Conservation (phyloP, 92 coral and sea anemone species). For the Galaxea fascicularis region DNA sequence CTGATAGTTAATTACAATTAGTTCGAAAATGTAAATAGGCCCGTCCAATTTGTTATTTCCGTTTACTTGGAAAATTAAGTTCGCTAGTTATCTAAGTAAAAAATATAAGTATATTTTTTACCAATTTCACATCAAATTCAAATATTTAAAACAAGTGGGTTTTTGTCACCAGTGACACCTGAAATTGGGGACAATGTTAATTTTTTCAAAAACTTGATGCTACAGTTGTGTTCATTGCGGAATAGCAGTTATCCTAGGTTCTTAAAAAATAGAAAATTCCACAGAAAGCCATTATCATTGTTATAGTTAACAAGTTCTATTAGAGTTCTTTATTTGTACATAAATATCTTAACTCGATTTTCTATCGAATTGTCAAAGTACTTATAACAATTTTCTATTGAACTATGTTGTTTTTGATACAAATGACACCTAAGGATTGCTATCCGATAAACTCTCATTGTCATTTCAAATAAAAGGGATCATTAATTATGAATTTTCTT, state of each 20-base stretch:
- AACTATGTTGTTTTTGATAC: conserved; percentile 34
- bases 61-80: not conserved
- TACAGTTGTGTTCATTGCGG: not conserved
- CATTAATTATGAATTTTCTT: conserved; percentile 18
- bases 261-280: not conserved
- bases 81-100: not conserved
- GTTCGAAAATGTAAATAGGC: conserved; percentile 17
- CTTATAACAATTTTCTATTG: conserved; percentile 9
- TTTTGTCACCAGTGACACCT: too few relatives aligned
- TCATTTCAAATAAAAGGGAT: conserved; percentile 30
- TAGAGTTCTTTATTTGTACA: conserved; percentile 3
- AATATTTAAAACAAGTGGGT: too few relatives aligned
- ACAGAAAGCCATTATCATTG: conserved; percentile 22
- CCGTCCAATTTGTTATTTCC: not conserved
- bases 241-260: not conserved
- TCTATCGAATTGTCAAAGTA: conserved; percentile 19
- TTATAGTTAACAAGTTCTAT: not conserved
- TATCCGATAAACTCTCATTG: conserved; percentile 23
- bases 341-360: not conserved
- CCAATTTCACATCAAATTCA: not conserved
- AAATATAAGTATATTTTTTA: not conserved
- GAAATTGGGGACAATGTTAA: too few relatives aligned
- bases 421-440: conserved; percentile 23
- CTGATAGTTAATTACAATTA: conserved; percentile 4
- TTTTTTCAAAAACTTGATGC: conserved; percentile 13